phyloP scores from a whole-genome alignment of 2,888 invertebrate species.

The Acrocera orbiculus region DNA sequence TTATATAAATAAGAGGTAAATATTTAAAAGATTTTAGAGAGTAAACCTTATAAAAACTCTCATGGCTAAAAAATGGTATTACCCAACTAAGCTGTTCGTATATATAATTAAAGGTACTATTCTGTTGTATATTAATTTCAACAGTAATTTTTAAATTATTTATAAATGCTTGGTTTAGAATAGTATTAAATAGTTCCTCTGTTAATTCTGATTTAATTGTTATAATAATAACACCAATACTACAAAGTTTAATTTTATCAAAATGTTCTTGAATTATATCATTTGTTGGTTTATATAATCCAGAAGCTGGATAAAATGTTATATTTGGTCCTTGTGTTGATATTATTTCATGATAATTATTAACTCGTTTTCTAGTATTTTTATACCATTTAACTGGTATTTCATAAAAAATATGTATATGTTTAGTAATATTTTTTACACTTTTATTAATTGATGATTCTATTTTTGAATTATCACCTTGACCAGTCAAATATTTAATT shows the following conservation, averaged over 20 bases:
- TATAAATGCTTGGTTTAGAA: slow-evolving; percentile 31
- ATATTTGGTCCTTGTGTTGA: slow-evolving; percentile 16
- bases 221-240: slow-evolving; percentile 39
- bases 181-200: slow-evolving; percentile 27
- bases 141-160: slow-evolving; percentile 38
- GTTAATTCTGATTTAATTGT: slow-evolving; percentile 17
- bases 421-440: slow-evolving; percentile 20
- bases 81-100: slow-evolving; percentile 29
- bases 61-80: slow-evolving; percentile 15
- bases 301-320: slow-evolving; percentile 27
- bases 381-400: slow-evolving; percentile 28
- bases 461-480: slow-evolving; percentile 17
- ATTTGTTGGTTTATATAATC: slow-evolving; percentile 22
- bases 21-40: slow-evolving; percentile 20
- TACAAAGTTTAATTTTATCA: slow-evolving; percentile 38
- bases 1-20: slow-evolving; percentile 44
- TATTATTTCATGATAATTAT: not conserved
- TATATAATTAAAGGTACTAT: slow-evolving; percentile 33
- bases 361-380: not conserved
- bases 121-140: slow-evolving; percentile 40
- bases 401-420: slow-evolving; percentile 29
- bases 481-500: slow-evolving; percentile 20
- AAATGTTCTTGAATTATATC: slow-evolving; percentile 39
- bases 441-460: slow-evolving; percentile 6
- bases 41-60: slow-evolving; percentile 26